A percentile compares a stretch with the other conserved stretches of the same genome.
Evolutionary conservation across 2,113 vertebrate genomes (phyloP).

Genomic region (Orientallactaga bullata): DNA sequence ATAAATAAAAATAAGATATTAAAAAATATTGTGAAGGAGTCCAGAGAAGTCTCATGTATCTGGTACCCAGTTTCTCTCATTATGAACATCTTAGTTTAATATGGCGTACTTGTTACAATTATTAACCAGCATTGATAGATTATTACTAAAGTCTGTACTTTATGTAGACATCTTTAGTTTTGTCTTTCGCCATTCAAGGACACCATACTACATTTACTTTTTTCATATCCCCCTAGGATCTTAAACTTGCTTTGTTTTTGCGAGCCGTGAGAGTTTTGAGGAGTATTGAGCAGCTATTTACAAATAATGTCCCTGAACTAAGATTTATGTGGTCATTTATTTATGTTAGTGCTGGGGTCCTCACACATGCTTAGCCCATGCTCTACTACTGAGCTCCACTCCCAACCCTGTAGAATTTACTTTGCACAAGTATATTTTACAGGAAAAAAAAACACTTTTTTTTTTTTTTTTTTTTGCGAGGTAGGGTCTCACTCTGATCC

Average conservation of each 20-base stretch:
- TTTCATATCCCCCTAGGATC: not conserved
- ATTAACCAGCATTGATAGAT: not conserved
- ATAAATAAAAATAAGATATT: too few species aligned
- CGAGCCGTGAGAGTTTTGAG: not conserved
- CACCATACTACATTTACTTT: too few species aligned
- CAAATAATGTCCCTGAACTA: not conserved
- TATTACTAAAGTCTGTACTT: not conserved
- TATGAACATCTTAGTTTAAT: not conserved
- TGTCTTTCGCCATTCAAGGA: not conserved
- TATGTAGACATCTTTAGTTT: not conserved
- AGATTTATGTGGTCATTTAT: not conserved
- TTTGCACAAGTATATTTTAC: not conserved
- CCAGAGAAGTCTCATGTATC: not conserved
- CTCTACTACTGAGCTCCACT: not conserved
- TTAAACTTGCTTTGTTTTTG: not conserved
- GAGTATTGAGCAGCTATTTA: not conserved
- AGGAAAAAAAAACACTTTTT: too few species aligned
- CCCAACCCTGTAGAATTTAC: too few species aligned
- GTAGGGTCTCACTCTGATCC: too few species aligned
- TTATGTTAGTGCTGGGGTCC: not conserved
- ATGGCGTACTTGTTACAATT: not conserved
- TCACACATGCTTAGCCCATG: not conserved
- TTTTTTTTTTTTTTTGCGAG: too few species aligned
- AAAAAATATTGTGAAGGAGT: not conserved
- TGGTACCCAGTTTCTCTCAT: not conserved